Base-by-base conservation (phyloP, 2,113 vertebrate genomes). In the Salvelinus fontinalis region DNA sequence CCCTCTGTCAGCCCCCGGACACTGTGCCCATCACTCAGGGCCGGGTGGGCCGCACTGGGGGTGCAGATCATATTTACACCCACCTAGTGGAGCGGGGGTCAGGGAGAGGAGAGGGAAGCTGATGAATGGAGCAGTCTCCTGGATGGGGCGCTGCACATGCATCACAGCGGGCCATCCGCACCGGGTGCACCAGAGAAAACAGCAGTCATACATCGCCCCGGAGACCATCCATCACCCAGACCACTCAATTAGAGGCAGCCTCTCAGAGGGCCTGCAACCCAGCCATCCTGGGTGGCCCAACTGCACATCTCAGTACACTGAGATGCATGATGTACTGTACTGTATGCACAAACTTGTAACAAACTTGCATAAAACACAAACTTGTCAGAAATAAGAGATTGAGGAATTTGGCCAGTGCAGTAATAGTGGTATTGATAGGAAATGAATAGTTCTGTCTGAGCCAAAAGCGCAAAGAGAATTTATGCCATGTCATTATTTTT, bases 41-140 rank as follows among this genome's bases (percentile, higher is more conserved):
- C 71, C 79, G 60, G 68, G 73, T 60, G 68, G 60, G 81, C 62
- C 20, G 71, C 48, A 69, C 68, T 26, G 39, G 20, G 39, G 3
- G 73, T 68, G 79, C 89, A 77, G 86, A 89, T 89, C 87, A 86
- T 92, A 90, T 92, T 92, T 90, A 84, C 85, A 85, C 77, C 76
- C 75, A 59, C 80, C 82, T 84, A 87, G 84, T 79, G 74, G 76
- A 87, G 81, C 31, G 62, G 71, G 82, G 26, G 85, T 84, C 79
- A 64, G 78, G 89, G 85, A 85, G 85, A 81, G 64, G 62, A 51
- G 6, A 13, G 64, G 29, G 13, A 6, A 11, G 70, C 75, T 44
- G 75, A 84, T 82, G 67, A 68, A 86, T 77, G 71, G 69, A 34
- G 29, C 72, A 64, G 64, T 67, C 29, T 39, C 31, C 44, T 29